Evolutionary conservation across 2,113 vertebrate species (phyloP).

Genomic region (Sturnira hondurensis): DNA sequence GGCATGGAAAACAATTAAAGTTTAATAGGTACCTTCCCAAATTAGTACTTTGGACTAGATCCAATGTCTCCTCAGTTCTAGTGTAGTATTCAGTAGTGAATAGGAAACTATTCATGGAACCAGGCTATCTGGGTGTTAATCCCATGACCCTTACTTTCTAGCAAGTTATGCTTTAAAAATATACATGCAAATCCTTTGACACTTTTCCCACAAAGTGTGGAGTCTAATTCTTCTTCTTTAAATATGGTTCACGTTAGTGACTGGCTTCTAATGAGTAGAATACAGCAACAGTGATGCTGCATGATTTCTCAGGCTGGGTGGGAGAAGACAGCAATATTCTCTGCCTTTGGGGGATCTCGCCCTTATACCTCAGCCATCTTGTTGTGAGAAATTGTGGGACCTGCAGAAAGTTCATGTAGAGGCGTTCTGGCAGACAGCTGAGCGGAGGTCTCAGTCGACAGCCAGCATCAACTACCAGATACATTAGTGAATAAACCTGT

Average conservation of each 20-base stretch:
- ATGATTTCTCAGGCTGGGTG: not conserved
- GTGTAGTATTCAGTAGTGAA: not conserved
- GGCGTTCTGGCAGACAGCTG: not conserved
- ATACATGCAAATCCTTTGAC: not conserved
- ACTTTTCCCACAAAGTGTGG: not conserved
- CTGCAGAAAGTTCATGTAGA: not conserved
- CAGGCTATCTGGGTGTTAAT: not conserved
- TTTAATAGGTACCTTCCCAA: not conserved
- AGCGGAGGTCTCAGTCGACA: not conserved
- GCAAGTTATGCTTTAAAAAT: constrained; percentile 15
- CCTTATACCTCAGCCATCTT: not conserved
- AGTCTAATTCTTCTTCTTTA: not conserved
- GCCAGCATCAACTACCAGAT: not conserved
- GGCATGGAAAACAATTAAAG: not conserved
- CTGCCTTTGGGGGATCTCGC: not conserved
- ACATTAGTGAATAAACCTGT: not conserved
- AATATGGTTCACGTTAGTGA: not conserved
- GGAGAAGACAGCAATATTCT: not conserved
- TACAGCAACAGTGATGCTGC: not conserved
- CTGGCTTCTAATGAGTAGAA: not conserved
- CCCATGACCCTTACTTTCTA: not conserved
- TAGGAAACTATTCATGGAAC: not conserved
- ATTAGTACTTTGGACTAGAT: not conserved
- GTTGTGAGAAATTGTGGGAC: not conserved
- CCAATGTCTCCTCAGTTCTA: not conserved